phyloP scores from a whole-genome alignment of 2,888 invertebrate species.

The Sinohyriopsis cumingii region DNA sequence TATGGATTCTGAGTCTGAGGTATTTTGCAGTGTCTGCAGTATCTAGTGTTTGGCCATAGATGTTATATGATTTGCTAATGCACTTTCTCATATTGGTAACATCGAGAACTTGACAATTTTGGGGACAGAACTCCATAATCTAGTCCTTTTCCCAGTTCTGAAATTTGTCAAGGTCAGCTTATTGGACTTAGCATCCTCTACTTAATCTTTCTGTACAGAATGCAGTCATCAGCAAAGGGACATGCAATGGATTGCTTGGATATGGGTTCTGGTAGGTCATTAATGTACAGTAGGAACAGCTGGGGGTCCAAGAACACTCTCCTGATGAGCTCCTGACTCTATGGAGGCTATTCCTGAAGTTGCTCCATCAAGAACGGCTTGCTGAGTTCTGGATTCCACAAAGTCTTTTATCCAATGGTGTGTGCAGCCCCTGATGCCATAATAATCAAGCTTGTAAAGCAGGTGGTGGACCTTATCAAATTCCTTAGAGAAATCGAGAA shows the following conservation, averaged over 20 bases:
- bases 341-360: background rate
- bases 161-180: slow-evolving; percentile 3
- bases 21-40: slow-evolving; percentile 13
- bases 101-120: slow-evolving; percentile 7
- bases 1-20: slow-evolving; percentile 12
- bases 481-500: too few species aligned
- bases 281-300: slow-evolving; percentile 3
- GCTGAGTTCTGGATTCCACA: too few species aligned
- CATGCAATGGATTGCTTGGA: background rate
- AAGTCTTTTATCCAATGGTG: slow-evolving; percentile 1
- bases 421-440: background rate
- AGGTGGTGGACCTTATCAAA: too few species aligned
- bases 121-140: slow-evolving; percentile 5
- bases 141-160: slow-evolving; percentile 4
- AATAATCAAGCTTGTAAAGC: too few species aligned
- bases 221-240: slow-evolving; percentile 4
- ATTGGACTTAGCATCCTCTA: background rate
- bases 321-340: slow-evolving; percentile 1
- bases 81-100: slow-evolving; percentile 13
- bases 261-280: slow-evolving; percentile 7
- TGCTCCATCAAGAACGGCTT: slow-evolving; percentile 3
- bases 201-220: background rate
- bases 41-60: slow-evolving; percentile 17
- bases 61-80: slow-evolving; percentile 1
- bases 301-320: background rate